Evolutionary conservation across 2,113 vertebrate species (phyloP), one percentile per base, ranked within the genome.

Genomic region (Silurus meridionalis): DNA sequence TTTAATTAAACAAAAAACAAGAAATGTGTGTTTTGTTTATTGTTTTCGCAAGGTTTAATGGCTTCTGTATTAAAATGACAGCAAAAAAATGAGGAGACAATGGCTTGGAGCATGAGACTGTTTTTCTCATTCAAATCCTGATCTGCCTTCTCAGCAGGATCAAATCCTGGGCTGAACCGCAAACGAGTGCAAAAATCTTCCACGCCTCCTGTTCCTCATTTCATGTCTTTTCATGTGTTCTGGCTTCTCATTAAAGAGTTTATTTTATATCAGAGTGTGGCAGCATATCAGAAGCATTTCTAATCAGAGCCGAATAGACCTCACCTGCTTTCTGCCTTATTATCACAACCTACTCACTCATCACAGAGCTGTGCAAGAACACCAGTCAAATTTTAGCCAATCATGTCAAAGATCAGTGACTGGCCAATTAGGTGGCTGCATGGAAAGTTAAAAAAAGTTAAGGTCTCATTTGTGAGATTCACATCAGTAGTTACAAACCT

Each of bases 251-350:
- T 86, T 87, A 89, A 25, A 78, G 71, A 50, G 53, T 83, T 87
- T 64, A 85, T 87, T 88, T 90, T 78, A 83, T 84, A 83, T 25
- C 61, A 9, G 52, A 48, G 69, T 85, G 79, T 61, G 60, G 50
- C 64, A 21, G 80, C 74, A 78, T 89, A 84, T 86, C 69, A 46
- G 86, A 83, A 75, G 64, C 60, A 83, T 86, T 84, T 84, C 78
- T 86, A 88, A 86, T 86, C 72, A 87, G 64, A 78, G 53, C 78
- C 13, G 14, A 71, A 83, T 55, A 88, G 75, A 87, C 85, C 71
- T 48, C 81, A 66, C 79, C 69, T 84, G 80, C 83, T 81, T 86
- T 63, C 77, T 83, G 86, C 77, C 87, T 90, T 88, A 89, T 90
- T 90, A 89, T 81, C 75, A 79, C 80, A 58, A 90, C 87, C 87